phyloP scores from a whole-genome alignment of 2,113 vertebrate genomes.

The Cryptotis parvus region DNA sequence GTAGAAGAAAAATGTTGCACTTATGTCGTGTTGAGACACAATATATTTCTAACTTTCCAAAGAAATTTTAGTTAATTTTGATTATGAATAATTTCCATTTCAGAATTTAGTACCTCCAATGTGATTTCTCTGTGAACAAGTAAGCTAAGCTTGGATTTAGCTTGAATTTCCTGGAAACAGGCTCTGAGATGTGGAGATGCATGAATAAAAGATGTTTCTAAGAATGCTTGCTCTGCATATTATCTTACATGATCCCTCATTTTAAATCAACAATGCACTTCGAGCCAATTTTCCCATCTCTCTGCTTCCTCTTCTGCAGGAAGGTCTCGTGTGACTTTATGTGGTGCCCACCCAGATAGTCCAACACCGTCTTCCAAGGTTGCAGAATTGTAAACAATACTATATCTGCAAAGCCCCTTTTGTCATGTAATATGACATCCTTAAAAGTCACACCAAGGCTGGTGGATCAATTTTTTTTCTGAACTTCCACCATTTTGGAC shows the following conservation, averaged over 20 bases:
- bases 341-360: not conserved
- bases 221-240: not conserved
- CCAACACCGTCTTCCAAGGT: not conserved
- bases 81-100: not conserved
- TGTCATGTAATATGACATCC: not conserved
- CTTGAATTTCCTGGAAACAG: slow-evolving; percentile 31
- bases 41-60: slow-evolving; percentile 13
- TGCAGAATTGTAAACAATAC: not conserved
- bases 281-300: not conserved
- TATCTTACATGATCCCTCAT: not conserved
- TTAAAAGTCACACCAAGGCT: not conserved
- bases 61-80: slow-evolving; percentile 48
- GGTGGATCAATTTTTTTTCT: not conserved
- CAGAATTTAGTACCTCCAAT: not conserved
- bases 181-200: not conserved
- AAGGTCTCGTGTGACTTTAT: not conserved
- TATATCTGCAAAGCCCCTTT: not conserved
- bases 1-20: not conserved
- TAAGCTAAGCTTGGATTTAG: slow-evolving; percentile 11
- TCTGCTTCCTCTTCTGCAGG: not conserved
- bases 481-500: not conserved
- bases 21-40: not conserved
- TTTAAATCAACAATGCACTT: not conserved
- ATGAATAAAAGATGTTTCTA: not conserved
- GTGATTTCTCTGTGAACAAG: slow-evolving; percentile 22